These are phyloP conservation scores for Xenopus borealis DNA, from an alignment of 2,113 vertebrate genomes.

Conservation along the genomic window DNA sequence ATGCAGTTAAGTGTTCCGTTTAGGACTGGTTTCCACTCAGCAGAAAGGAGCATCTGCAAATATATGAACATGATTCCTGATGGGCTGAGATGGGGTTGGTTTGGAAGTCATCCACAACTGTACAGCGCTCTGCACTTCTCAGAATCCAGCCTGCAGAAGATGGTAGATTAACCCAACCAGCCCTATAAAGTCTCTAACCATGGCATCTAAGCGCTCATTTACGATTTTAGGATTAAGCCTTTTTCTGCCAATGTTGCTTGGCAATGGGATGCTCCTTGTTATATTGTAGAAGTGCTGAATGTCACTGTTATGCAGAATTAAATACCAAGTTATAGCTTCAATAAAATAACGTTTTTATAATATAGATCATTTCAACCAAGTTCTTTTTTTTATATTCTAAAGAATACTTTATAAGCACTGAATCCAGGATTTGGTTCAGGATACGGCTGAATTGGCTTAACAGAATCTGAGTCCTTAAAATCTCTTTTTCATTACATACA, in stretches of 20 bases:
- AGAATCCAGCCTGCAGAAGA: background rate
- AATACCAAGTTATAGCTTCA: no score
- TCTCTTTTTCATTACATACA: no score
- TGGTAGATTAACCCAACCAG: background rate
- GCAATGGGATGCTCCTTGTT: background rate
- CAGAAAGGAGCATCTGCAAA: background rate
- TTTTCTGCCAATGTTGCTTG: constrained; percentile 13
- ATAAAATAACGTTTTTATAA: no score
- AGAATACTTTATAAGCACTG: no score
- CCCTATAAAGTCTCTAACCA: background rate
- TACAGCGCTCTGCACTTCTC: background rate
- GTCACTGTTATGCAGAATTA: no score
- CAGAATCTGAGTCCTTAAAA: no score
- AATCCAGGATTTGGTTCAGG: no score
- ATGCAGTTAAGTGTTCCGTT: constrained; percentile 41
- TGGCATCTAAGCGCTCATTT: background rate
- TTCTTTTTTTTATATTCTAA: no score
- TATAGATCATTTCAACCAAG: no score
- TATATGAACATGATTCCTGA: background rate
- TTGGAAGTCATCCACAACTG: background rate
- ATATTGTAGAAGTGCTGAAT: constrained; percentile 6
- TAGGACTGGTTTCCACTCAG: background rate
- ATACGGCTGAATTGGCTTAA: no score
- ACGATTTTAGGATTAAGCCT: background rate
- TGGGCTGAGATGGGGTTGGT: background rate